These are phyloP conservation scores for Drosophila cracens DNA, from an alignment of 2,888 invertebrate genomes.

Conservation along the genomic window DNA sequence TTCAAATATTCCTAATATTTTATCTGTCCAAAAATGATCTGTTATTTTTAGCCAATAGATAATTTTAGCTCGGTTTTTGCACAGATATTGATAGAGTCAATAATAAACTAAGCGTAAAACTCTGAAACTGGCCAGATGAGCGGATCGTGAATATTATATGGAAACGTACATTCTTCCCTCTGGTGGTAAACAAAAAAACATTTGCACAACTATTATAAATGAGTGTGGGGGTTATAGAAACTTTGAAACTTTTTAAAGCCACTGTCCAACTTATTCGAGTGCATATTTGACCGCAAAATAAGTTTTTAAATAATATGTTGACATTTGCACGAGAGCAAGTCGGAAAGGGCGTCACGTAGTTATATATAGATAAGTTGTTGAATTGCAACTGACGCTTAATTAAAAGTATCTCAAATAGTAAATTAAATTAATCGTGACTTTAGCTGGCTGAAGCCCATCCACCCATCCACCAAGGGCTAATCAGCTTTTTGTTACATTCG, in stretches of 20 bases:
- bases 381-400: conserved; percentile 1
- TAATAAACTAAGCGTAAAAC: no score
- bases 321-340: background rate
- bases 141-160: background rate
- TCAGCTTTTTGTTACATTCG: conserved; percentile 23
- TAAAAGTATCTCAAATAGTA: conserved; percentile 8
- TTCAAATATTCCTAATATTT: background rate
- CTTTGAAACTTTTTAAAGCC: background rate
- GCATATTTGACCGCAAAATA: background rate
- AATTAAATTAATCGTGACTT: conserved; percentile 17
- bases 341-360: background rate
- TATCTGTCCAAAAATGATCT: background rate
- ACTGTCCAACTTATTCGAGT: background rate
- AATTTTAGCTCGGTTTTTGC: no score
- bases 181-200: background rate
- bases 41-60: background rate
- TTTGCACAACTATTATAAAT: background rate
- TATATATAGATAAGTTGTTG: background rate
- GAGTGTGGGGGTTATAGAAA: background rate
- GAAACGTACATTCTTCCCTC: background rate
- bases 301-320: conserved; percentile 19
- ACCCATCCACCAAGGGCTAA: conserved; percentile 4
- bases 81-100: no score
- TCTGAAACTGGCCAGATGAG: background rate
- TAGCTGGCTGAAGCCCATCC: conserved; percentile 5